Evolutionary conservation across 2,888 invertebrate genomes (phyloP).

Genomic region (Diaprepes abbreviatus): DNA sequence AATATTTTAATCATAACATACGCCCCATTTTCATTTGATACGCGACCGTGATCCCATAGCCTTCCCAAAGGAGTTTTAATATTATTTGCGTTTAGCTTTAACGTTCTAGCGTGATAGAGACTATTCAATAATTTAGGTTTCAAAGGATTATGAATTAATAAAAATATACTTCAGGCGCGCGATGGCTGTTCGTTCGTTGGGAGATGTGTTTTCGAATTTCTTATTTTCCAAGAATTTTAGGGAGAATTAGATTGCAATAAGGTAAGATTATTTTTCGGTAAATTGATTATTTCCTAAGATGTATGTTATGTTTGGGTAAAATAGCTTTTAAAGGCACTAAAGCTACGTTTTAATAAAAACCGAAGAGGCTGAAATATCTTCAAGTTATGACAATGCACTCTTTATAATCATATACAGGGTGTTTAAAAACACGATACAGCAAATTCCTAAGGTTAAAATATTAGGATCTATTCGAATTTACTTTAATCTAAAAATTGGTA

Average conservation of each 20-base stretch:
- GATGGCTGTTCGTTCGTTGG: conserved; percentile 13
- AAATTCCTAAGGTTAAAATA: too few relatives aligned
- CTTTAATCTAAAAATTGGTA: too few relatives aligned
- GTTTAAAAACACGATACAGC: too few relatives aligned
- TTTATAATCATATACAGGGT: too few relatives aligned
- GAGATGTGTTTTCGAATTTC: conserved; percentile 7
- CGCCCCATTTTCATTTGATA: conserved; percentile 27
- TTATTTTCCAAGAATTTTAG: conserved; percentile 5
- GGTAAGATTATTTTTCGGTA: too few relatives aligned
- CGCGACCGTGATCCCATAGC: conserved; percentile 28
- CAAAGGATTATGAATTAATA: conserved; percentile 45
- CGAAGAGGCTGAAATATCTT: too few relatives aligned
- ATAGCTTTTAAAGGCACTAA: too few relatives aligned
- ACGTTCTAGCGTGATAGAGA: conserved; percentile 41
- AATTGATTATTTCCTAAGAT: too few relatives aligned
- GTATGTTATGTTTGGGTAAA: too few relatives aligned
- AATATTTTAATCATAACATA: conserved; percentile 30
- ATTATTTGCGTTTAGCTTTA: conserved; percentile 31
- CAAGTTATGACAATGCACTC: too few relatives aligned
- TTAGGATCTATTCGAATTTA: too few relatives aligned
- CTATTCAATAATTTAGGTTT: conserved; percentile 39
- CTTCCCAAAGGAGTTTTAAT: conserved; percentile 31
- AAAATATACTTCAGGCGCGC: conserved; percentile 19
- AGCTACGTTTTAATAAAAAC: too few relatives aligned
- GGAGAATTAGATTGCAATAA: neutral